Conservation (phyloP, 2,113 vertebrate genomes). For the Bostrychus sinensis region DNA sequence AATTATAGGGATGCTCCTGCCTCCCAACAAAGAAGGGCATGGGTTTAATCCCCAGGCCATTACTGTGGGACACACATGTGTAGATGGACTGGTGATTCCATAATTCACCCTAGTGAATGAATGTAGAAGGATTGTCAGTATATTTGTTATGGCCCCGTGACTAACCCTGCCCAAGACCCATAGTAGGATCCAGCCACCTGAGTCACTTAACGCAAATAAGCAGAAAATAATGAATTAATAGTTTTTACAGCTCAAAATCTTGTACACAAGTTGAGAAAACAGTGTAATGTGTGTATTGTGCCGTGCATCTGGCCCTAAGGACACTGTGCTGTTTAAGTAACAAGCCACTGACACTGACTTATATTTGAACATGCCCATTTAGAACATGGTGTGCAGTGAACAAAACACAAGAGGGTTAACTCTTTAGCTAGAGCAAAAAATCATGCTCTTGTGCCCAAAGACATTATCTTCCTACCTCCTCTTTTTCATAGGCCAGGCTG, state of each 20-base stretch:
- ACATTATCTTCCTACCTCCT: constrained; percentile 20
- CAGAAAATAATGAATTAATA: too few relatives aligned
- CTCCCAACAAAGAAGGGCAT: too few relatives aligned
- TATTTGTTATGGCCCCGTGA: too few relatives aligned
- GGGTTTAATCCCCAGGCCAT: too few relatives aligned
- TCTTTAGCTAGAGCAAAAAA: constrained; percentile 26
- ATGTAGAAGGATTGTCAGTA: too few relatives aligned
- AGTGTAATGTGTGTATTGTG: neutral
- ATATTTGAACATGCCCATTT: constrained; percentile 10
- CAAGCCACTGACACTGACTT: constrained; percentile 12
- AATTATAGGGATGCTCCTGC: too few relatives aligned
- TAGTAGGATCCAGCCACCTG: too few relatives aligned
- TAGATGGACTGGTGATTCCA: too few relatives aligned
- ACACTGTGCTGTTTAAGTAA: constrained; percentile 12
- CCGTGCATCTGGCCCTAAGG: neutral
- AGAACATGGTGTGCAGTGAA: constrained; percentile 18
- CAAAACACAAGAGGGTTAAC: constrained; percentile 19
- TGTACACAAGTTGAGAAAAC: neutral
- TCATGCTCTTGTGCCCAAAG: constrained; percentile 15
- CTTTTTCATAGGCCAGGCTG: constrained; percentile 6
- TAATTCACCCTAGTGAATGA: too few relatives aligned
- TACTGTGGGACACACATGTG: too few relatives aligned
- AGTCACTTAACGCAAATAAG: too few relatives aligned
- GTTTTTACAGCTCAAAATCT: neutral
- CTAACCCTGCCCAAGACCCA: too few relatives aligned